Evolutionary conservation across 1,140 invertebrate species (phyloP), one percentile per base, ranked within the genome.

Genomic region (Microplitis demolitor): DNA sequence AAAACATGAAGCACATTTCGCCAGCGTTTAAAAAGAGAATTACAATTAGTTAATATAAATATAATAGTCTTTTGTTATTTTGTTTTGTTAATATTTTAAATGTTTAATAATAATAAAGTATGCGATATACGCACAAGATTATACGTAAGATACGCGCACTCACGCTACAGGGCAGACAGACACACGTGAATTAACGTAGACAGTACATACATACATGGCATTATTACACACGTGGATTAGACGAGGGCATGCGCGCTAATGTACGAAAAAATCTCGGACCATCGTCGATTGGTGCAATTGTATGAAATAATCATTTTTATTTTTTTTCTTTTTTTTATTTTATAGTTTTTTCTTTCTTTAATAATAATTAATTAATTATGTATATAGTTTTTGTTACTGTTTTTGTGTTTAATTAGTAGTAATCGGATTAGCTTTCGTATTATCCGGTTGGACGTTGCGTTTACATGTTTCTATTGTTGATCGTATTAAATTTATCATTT

Each of bases 1-100:
- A n/a, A 72, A 78, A 78, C 58, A 75, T 66, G 76, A 77, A 79
- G 76, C 79, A 80, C 75, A 76, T 76, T 79, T 77, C 73, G 75
- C 74, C 79, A 78, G 68, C 70, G 71, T 74, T 80, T 69, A 78
- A 67, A 80, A 76, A 77, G 39, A 45, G 39, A 45, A 45, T 45
- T 45, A 45, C 39, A 45, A 45, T 45, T 45, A 45, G 6, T 45
- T 45, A 45, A 45, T 45, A 39, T 78, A 78, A 78, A 79, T 79
- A 71, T 69, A 77, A 69, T 76, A 76, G 74, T 76, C 71, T 77
- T 76, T 78, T 16, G 39, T 45, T 45, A 45, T 45, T 45, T 45
- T 45, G 39, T 45, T 45, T 24, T 45, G 6, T 45, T 45, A 45
- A 45, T 45, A 45, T 6, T 45, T 45, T 45, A 6, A 45, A 9